These are phyloP conservation scores for Anhinga rufa DNA, from an alignment of 2,113 vertebrate genomes.

Conservation along the genomic window DNA sequence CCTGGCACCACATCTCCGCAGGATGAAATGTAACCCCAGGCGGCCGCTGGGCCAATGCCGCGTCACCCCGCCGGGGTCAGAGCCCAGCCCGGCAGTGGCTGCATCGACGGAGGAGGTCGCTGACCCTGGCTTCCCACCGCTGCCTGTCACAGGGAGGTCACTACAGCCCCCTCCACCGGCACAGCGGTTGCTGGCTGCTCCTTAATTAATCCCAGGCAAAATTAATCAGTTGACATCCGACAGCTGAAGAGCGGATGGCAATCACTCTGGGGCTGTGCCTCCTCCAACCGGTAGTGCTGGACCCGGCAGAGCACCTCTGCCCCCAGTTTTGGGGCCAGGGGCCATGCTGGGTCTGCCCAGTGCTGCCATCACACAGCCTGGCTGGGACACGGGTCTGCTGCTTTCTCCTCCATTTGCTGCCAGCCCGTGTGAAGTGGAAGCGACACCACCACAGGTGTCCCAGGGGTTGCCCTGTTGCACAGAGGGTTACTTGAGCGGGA, in stretches of 20 bases:
- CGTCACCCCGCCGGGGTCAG: accelerated
- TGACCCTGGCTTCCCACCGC: neutral
- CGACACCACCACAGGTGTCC: accelerated
- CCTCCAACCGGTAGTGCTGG: neutral
- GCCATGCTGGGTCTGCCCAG: accelerated
- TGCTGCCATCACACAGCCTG: neutral
- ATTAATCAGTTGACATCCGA: conserved; percentile 60
- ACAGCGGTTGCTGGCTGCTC: neutral
- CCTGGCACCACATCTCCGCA: accelerated
- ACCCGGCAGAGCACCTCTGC: accelerated
- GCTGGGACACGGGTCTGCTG: neutral
- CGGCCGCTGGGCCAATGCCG: accelerated
- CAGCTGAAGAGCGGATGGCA: conserved; percentile 2
- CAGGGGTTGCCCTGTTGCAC: neutral
- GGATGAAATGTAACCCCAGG: neutral
- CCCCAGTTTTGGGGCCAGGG: neutral
- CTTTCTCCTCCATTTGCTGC: neutral
- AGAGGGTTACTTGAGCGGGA: neutral
- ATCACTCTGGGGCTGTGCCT: neutral
- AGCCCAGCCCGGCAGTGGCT: accelerated
- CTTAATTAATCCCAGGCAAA: conserved; percentile 59
- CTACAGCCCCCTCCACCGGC: accelerated
- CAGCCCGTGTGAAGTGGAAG: accelerated
- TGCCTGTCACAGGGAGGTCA: neutral
- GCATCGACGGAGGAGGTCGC: neutral